A percentile compares a stretch with the other conserved stretches of the same genome.
Conservation (phyloP, 2,888 invertebrate species). For the Lissocephala sabroskyi region DNA sequence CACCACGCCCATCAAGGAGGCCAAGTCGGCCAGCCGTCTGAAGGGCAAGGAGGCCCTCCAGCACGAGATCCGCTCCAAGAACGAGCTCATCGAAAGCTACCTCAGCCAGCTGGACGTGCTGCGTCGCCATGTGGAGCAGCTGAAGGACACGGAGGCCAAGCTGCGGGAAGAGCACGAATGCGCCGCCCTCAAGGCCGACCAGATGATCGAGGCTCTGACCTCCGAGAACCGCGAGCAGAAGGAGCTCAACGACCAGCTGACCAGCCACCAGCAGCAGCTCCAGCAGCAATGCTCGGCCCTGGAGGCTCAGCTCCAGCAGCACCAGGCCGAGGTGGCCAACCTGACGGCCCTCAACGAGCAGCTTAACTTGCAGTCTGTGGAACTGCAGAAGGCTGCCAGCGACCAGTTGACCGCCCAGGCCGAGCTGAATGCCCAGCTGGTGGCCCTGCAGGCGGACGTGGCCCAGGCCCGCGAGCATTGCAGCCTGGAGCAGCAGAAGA, state of each 20-base stretch:
- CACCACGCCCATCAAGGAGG: constrained; percentile 69
- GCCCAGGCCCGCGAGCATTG: constrained; percentile 46
- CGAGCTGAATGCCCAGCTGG: constrained; percentile 27
- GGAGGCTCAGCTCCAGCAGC: constrained; percentile 55
- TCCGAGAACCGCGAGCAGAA: constrained; percentile 57
- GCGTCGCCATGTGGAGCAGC: constrained; percentile 71
- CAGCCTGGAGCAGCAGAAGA: constrained; percentile 43
- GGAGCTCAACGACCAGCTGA: constrained; percentile 54
- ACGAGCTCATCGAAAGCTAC: constrained; percentile 73
- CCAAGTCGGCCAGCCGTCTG: constrained; percentile 71
- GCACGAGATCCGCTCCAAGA: constrained; percentile 75
- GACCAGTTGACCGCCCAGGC: constrained; percentile 37
- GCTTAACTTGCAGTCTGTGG: constrained; percentile 40
- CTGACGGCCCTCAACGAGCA: constrained; percentile 51
- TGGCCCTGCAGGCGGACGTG: constrained; percentile 48
- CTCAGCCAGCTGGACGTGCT: constrained; percentile 74
- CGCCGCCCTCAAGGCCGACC: constrained; percentile 55
- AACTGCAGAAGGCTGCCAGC: constrained; percentile 36
- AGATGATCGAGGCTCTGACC: constrained; percentile 56
- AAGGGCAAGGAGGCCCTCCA: constrained; percentile 73
- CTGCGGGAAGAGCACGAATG: constrained; percentile 58
- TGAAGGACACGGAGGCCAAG: constrained; percentile 68
- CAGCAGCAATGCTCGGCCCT: constrained; percentile 41
- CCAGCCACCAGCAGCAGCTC: constrained; percentile 42
- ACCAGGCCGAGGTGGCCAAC: constrained; percentile 49